These are phyloP conservation scores for Drosophila pandora DNA, from an alignment of 1,140 invertebrate genomes.

Conservation along the genomic window DNA sequence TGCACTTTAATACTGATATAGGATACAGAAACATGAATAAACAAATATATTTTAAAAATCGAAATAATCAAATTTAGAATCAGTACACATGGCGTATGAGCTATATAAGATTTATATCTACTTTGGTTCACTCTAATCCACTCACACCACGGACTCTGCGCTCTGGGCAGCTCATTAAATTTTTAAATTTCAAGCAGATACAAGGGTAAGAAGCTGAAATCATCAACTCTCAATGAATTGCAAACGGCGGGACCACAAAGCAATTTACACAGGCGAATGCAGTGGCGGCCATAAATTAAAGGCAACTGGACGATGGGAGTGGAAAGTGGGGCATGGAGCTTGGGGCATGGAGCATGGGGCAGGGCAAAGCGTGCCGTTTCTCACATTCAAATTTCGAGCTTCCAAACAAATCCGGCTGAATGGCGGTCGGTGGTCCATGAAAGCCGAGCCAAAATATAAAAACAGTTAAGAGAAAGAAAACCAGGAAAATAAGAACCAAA, in stretches of 20 bases:
- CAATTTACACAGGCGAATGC: slow-evolving; percentile 69
- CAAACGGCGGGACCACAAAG: slow-evolving; percentile 56
- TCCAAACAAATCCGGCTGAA: slow-evolving; percentile 57
- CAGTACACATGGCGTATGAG: not conserved
- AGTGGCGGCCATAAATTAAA: slow-evolving; percentile 71
- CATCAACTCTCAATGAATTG: slow-evolving; percentile 55
- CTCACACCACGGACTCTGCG: not conserved
- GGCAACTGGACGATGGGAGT: slow-evolving; percentile 15
- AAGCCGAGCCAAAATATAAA: slow-evolving; percentile 42
- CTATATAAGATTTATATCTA: not conserved
- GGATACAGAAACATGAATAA: too few species aligned
- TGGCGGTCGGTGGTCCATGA: slow-evolving; percentile 43
- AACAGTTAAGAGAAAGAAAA: slow-evolving; percentile 33
- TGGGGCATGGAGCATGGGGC: not conserved
- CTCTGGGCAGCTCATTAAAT: slow-evolving; percentile 51
- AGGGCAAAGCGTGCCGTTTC: slow-evolving; percentile 1
- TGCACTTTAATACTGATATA: too few species aligned
- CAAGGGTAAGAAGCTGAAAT: slow-evolving; percentile 46
- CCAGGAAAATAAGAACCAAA: slow-evolving; percentile 15
- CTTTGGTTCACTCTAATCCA: not conserved
- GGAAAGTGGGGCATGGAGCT: not conserved
- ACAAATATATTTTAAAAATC: not conserved
- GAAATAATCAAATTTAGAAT: not conserved
- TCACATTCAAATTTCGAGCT: slow-evolving; percentile 58
- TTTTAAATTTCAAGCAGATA: slow-evolving; percentile 41